Conservation (phyloP, 1,140 invertebrate species). For the Drosophila fuyamai region DNA sequence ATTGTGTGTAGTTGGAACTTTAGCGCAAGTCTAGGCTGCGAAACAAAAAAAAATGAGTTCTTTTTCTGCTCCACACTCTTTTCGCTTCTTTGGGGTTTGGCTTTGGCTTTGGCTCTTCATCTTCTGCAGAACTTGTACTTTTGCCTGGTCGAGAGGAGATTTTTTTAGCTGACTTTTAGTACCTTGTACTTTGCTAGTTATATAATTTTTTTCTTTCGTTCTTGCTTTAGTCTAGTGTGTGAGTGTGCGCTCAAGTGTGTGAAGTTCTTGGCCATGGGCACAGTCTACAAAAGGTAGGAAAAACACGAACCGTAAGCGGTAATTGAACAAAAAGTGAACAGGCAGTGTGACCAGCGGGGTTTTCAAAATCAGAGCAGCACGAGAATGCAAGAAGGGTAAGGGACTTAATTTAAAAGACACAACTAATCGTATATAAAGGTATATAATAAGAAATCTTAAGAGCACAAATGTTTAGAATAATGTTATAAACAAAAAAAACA, state of each 20-base stretch:
- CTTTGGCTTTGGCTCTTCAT: conserved; percentile 27
- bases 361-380: conserved; percentile 20
- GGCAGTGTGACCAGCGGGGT: conserved; percentile 33
- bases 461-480: background rate
- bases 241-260: conserved; percentile 69
- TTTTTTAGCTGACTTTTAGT: conserved; percentile 47
- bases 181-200: conserved; percentile 53
- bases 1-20: conserved; percentile 30
- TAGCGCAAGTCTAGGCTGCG: conserved; percentile 31
- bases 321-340: conserved; percentile 47
- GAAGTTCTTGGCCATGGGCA: conserved; percentile 79
- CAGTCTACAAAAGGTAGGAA: conserved; percentile 40
- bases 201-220: conserved; percentile 47
- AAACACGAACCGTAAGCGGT: conserved; percentile 36
- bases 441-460: no score
- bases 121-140: conserved; percentile 67
- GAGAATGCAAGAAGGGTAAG: background rate
- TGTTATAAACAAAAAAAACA: background rate
- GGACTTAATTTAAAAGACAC: no score
- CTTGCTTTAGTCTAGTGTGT: conserved; percentile 26
- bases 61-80: conserved; percentile 27
- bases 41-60: conserved; percentile 13
- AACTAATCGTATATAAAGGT: no score
- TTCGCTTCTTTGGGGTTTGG: conserved; percentile 24
- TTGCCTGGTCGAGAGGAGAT: conserved; percentile 38